Conservation (phyloP, 2,113 vertebrate species). For the Zosterops lateralis region DNA sequence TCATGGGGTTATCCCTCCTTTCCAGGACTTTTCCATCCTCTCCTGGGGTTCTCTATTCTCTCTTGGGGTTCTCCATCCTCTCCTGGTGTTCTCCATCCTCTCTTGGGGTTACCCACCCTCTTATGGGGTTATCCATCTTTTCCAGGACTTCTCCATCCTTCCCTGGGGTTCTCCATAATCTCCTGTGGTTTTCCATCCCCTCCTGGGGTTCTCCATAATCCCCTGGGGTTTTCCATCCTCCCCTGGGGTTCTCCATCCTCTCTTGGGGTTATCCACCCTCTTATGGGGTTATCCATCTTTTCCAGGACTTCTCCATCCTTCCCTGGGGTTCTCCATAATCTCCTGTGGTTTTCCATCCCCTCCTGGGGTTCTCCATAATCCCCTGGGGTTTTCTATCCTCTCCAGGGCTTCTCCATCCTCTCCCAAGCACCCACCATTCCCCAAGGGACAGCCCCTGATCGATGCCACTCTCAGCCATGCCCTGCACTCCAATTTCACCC, state of each 20-base stretch:
- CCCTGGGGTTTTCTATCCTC: background rate
- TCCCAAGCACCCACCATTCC: background rate
- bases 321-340: accelerated
- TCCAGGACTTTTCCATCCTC: background rate
- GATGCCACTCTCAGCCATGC: background rate
- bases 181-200: accelerated
- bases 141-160: too few species aligned
- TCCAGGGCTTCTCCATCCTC: background rate
- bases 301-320: too few species aligned
- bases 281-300: too few species aligned
- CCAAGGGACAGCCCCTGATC: accelerated
- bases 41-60: too few species aligned
- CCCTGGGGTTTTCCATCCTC: background rate
- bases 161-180: background rate
- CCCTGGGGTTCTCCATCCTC: too few species aligned
- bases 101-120: background rate
- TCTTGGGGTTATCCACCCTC: background rate
- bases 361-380: accelerated
- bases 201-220: background rate
- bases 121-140: background rate
- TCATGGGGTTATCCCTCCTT: background rate
- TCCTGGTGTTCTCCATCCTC: background rate
- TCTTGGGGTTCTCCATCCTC: accelerated
- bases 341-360: accelerated
- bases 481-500: background rate